Percentiles rank a stretch among this genome's conserved stretches.
phyloP scores from a whole-genome alignment of 2,888 invertebrate genomes.

The Caenorhabditis japonica region DNA sequence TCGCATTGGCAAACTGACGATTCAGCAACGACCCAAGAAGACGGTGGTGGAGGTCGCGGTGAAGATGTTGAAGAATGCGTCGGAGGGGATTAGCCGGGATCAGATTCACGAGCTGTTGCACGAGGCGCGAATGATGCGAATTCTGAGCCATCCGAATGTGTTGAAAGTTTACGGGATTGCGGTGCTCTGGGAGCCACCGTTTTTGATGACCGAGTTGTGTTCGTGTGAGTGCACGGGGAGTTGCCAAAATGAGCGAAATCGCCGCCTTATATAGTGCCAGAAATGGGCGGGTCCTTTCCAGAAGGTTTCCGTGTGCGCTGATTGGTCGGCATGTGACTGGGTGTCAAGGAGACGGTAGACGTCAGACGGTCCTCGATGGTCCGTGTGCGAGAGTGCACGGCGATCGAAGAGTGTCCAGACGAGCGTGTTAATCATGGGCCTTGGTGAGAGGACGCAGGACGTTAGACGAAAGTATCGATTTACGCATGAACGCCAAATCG shows the following conservation, averaged over 20 bases:
- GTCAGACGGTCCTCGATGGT: too few relatives aligned
- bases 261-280: too few relatives aligned
- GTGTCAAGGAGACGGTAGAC: too few relatives aligned
- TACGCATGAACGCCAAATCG: too few relatives aligned
- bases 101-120: slow-evolving; percentile 24
- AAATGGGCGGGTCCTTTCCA: too few relatives aligned
- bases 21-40: slow-evolving; percentile 13
- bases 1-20: slow-evolving; percentile 24
- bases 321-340: not conserved
- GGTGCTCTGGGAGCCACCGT: slow-evolving; percentile 27
- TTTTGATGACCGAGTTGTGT: slow-evolving; percentile 37
- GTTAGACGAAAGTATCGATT: too few relatives aligned
- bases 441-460: too few relatives aligned
- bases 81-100: slow-evolving; percentile 15
- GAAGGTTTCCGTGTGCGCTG: not conserved
- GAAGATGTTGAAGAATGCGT: slow-evolving; percentile 32
- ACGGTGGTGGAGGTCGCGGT: slow-evolving; percentile 24
- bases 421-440: too few relatives aligned
- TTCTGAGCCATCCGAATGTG: slow-evolving; percentile 35
- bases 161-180: slow-evolving; percentile 38
- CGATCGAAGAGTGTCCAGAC: too few relatives aligned
- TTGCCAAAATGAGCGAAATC: too few relatives aligned
- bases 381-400: too few relatives aligned
- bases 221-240: slow-evolving; percentile 6
- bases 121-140: slow-evolving; percentile 37